Base-by-base conservation (phyloP, 1,140 invertebrate species). In the Brachionus sp. region DNA sequence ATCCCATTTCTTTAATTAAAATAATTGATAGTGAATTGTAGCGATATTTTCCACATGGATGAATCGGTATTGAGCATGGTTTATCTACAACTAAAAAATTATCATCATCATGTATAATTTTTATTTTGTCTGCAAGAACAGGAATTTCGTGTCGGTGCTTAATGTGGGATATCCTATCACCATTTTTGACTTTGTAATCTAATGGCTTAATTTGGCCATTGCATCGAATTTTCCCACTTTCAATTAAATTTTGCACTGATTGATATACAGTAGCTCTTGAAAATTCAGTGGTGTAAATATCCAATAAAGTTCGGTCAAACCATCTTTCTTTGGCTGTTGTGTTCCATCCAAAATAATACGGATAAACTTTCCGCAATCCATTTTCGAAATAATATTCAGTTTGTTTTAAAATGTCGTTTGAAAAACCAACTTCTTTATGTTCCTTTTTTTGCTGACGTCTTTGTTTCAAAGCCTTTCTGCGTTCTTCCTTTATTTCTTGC, bases 21-120 rank as follows among this genome's bases (percentile, higher is more conserved):
- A 98, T 98, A 88, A 96, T 97, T 23, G 96, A 93, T 50, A 98
- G 93, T 10, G 95, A 96, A 89, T 98, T 98, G 90, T 97, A 95
- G 39, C 96, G 91, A 88, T 98, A 98, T 84, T 95, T 91, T 77
- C 96, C 96, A 89, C 96, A 98, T 0, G 97, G 96, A 90, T 98
- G 96, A 68, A 97, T 95, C 90, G 98, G 98, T 91, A 99, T 96
- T 89, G 97, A 99, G 88, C 96, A 94, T 86, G 98, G 97, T 93
- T 99, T 99, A 92, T 99, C 96, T 88, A 99, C 94, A 89, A 99
- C 97, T 90, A 99, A 92, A 91, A 98, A 92, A 91, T 98, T 95
- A 90, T 97, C 94, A 92, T 95, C 95, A 92, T 97, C 95, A 91
- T 95, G 93, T 88, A 99, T 93, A 90, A 99, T 93, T 90, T 94